These are phyloP conservation scores for Julus scanicus DNA, from an alignment of 2,888 invertebrate species.

Conservation along the genomic window DNA sequence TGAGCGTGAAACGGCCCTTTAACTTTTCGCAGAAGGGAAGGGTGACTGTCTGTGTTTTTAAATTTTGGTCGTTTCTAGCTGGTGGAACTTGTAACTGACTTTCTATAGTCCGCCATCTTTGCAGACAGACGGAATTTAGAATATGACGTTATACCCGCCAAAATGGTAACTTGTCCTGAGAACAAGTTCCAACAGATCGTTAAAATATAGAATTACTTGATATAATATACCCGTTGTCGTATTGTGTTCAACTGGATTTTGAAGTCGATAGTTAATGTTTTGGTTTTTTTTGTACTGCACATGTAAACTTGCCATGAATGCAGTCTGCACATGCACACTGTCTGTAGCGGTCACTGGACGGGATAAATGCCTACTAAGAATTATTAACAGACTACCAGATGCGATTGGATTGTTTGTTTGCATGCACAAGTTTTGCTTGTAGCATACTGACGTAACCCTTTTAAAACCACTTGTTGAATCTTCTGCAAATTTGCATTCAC, in stretches of 20 bases:
- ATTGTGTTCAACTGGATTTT: neutral
- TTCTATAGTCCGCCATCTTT: neutral
- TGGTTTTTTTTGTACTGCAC: neutral
- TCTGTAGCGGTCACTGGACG: neutral
- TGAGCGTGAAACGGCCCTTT: conserved; percentile 14
- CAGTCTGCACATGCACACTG: neutral
- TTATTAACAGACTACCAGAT: neutral
- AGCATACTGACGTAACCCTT: neutral
- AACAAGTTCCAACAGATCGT: too few relatives aligned
- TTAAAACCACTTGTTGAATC: conserved; percentile 37
- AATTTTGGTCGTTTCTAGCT: neutral
- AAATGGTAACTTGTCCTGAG: too few relatives aligned
- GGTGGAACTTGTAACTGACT: neutral
- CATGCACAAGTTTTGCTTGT: neutral
- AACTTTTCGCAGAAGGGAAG: conserved; percentile 13
- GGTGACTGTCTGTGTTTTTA: conserved; percentile 16
- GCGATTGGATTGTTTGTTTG: neutral
- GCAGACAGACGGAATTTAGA: too few relatives aligned
- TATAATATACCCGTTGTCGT: neutral
- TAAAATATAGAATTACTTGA: too few relatives aligned
- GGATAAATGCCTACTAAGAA: neutral
- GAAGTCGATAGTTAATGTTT: too few relatives aligned
- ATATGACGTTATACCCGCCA: too few relatives aligned
- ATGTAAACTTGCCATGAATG: neutral
- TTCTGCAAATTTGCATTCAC: conserved; percentile 15